Evolutionary conservation across 2,113 vertebrate genomes (phyloP), one percentile per base, ranked within the genome.

Genomic region (Leuciscus idus): DNA sequence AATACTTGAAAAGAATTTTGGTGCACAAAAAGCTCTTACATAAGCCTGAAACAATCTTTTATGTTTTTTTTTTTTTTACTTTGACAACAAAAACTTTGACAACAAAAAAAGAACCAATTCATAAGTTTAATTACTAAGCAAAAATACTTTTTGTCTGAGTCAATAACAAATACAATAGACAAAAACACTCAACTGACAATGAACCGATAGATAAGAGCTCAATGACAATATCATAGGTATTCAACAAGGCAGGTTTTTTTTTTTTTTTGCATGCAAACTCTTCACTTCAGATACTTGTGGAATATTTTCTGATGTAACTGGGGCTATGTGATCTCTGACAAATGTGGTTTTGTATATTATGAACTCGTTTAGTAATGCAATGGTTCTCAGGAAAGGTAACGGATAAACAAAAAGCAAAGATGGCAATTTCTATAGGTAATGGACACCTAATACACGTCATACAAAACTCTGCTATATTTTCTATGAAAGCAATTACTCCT

Each of bases 51-150:
- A 21, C 62, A 39, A 39, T 3, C 30, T 36, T 46, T 46, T 48
- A 2, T 48, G 12, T 0, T 12, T 12, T 48, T 12, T 46, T 1
- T 11, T 50, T 48, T 48, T 48, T 11, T 48, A 48, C 46, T 12
- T 48, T 48, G 46, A 87, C 57, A 68, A 43, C 59, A 85, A 30
- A 78, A 5, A 84, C 46, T 12, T 48, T 50, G 48, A 87, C 66
- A 68, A 43, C 61, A 85, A 30, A 79, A 6, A 81, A 9, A 52
- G 6, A 72, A 52, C 23, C 28, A 73, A 80, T 55, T 82, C 10
- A 66, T 52, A 80, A 36, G 48, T 64, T 85, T 85, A 89, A 85
- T 90, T 50, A 83, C 83, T 70, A 83, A 76, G 46, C 70, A 79
- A 57, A 46, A 83, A 74, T 28, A 39, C 43, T 78, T 33, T 33